These are phyloP conservation scores for Trichogramma evanescens DNA, from an alignment of 2,888 invertebrate genomes.

Conservation along the genomic window DNA sequence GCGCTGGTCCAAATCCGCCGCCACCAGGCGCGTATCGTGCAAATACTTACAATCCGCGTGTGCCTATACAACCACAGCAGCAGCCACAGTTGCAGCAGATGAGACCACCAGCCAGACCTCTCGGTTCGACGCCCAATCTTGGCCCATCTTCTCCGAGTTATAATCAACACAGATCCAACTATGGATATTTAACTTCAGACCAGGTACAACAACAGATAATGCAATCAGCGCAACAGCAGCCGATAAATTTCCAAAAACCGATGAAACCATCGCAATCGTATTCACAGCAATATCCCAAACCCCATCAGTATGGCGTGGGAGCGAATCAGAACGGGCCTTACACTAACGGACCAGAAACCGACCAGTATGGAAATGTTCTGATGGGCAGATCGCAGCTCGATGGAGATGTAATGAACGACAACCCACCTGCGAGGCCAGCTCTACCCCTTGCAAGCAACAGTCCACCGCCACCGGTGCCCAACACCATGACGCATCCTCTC, in stretches of 20 bases:
- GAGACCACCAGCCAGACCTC: slow-evolving; percentile 23
- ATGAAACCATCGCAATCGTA: slow-evolving; percentile 30
- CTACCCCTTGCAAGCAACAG: slow-evolving; percentile 45
- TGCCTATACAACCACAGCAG: slow-evolving; percentile 31
- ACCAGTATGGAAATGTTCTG: not conserved
- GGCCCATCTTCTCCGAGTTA: slow-evolving; percentile 40
- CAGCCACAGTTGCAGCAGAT: slow-evolving; percentile 28
- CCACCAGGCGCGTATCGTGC: slow-evolving; percentile 19
- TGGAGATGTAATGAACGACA: slow-evolving; percentile 25
- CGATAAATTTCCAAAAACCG: slow-evolving; percentile 20
- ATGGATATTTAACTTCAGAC: slow-evolving; percentile 23
- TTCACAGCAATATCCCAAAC: slow-evolving; percentile 18
- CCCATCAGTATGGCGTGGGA: slow-evolving; percentile 24
- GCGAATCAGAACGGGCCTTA: slow-evolving; percentile 30
- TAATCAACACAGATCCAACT: slow-evolving; percentile 16
- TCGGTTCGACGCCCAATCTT: slow-evolving; percentile 33
- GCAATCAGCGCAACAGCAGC: slow-evolving; percentile 15
- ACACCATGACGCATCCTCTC: slow-evolving; percentile 65
- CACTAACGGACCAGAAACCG: slow-evolving; percentile 21
- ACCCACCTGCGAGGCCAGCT: slow-evolving; percentile 42
- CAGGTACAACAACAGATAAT: slow-evolving; percentile 32
- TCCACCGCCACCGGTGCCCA: slow-evolving; percentile 62
- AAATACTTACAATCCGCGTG: slow-evolving; percentile 34
- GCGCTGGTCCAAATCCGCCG: slow-evolving; percentile 33
- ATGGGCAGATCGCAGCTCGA: slow-evolving; percentile 28